Evolutionary conservation across 2,113 vertebrate genomes (phyloP).

Genomic region (Vidua chalybeata): DNA sequence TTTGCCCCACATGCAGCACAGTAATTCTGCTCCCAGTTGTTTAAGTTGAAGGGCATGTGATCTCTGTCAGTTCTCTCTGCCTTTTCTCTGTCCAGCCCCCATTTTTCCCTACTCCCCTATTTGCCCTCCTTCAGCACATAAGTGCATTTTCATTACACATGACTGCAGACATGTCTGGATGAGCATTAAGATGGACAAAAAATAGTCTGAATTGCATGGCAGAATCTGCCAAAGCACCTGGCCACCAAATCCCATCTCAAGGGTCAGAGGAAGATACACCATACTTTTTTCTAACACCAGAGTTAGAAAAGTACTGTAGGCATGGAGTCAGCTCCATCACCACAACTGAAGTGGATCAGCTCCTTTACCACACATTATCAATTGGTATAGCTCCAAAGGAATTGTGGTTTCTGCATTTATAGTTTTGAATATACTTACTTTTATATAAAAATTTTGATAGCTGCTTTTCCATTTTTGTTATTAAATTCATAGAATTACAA

Average conservation of each 20-base stretch:
- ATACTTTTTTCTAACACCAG: not conserved
- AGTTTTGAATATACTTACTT: not conserved
- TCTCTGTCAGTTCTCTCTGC: not conserved
- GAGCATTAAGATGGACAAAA: not conserved
- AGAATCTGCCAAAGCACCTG: not conserved
- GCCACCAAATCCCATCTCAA: not conserved
- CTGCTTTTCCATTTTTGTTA: not conserved
- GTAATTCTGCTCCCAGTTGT: not conserved
- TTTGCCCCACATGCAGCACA: not conserved
- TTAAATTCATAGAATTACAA: not conserved
- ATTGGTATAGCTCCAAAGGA: not conserved
- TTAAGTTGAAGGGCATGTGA: not conserved
- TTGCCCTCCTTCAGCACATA: accelerated
- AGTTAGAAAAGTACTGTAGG: not conserved
- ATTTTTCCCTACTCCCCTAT: not conserved
- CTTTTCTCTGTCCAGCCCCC: not conserved
- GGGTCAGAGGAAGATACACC: not conserved
- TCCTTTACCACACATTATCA: not conserved
- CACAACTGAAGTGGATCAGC: not conserved
- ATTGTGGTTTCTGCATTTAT: not conserved
- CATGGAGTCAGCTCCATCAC: not conserved
- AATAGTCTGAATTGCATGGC: not conserved
- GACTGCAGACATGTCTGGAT: not conserved
- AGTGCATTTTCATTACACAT: not conserved
- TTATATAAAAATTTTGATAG: not conserved